Base-by-base conservation (phyloP, 2,797 vertebrate genomes). In the Antennarius maculatus region DNA sequence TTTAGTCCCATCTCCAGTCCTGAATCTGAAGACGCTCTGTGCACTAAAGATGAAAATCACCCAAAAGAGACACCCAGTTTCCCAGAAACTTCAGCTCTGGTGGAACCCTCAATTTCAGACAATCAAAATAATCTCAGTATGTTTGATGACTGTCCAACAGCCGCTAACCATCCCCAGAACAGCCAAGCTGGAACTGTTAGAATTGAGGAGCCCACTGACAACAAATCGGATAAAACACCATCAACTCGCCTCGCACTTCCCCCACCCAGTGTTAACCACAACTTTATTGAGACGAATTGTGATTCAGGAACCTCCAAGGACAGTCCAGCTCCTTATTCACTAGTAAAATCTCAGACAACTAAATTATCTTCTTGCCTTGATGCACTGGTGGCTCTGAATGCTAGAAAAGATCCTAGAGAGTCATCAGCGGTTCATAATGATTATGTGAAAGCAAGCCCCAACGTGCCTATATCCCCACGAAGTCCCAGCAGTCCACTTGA, bases 1-100 rank as follows among this genome's bases (percentile, higher is more conserved):
- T 96, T 97, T 66, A 97, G 96, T 83, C 96, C 96, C 0, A 95
- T 97, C 76, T 98, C 97, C 61, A 98, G 96, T 83, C 96, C 96
- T 2, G 96, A 97, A 55, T 91, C 94, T 0, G 96, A 97, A 77
- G 95, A 95, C 0, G 14, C 87, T 0, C 90, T 90, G 58, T 92
- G 92, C 45, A 92, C 90, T 57, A 91, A 77, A 60, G 88, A 93
- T 74, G 90, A 90, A 54, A 89, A 88, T 41, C 83, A 91, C 85
- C 79, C 93, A 66, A 95, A 95, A 48, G 95, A 95, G 42, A 90
- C 85, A 67, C 91, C 92, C 0, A 95, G 93, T 83, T 95, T 96
- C 60, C 90, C 92, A 17, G 86, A 94, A 0, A 86, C 93, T 49
- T 86, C 85, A 2, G 67, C 93, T 66, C 94, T 94, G 13, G 79